Base-by-base conservation (phyloP, 2,113 vertebrate genomes). In the Myocastor coypus region DNA sequence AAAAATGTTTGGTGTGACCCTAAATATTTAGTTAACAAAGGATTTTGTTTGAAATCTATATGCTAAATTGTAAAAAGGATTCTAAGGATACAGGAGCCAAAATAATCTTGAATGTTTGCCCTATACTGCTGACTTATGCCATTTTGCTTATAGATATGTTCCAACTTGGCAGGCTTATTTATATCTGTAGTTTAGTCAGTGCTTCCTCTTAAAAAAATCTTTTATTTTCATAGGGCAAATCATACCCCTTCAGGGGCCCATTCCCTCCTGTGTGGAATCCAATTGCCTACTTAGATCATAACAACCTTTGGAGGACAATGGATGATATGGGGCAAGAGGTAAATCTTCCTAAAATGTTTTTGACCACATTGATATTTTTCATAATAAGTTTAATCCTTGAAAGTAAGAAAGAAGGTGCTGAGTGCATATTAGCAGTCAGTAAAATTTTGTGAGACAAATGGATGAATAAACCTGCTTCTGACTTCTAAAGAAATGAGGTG, bases 261-360 rank as follows among this genome's bases (percentile, higher is more conserved):
- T 99, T 99, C 2, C 99, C 99, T 81, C 98, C 99, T 66, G 96
- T 99, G 94, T 99, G 99, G 99, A 99, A 99, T 98, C 99, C 99
- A 1, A 66, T 99, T 57, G 97, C 98, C 42, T 96, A 99, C 83
- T 87, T 99, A 98, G 99, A 99, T 98, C 99, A 99, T 98, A 99
- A 99, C 98, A 99, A 99, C 98, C 98, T 99, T 0, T 99, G 98
- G 98, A 99, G 99, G 96, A 99, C 99, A 0, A 98, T 99, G 98
- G 99, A 99, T 97, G 96, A 99, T 95, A 99, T 99, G 99, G 99
- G 99, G 42, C 96, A 97, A 96, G 99, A 99, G 99, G 99, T 99
- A 99, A 97, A 73, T 22, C 24, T 93, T 87, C 42, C 37, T 71
- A 61, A 85, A 92, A 5, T 40, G 95, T 81, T 40, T 94, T 46